Conservation (phyloP, 2,888 invertebrate species). For the Himalopsyche kuldschensis region DNA sequence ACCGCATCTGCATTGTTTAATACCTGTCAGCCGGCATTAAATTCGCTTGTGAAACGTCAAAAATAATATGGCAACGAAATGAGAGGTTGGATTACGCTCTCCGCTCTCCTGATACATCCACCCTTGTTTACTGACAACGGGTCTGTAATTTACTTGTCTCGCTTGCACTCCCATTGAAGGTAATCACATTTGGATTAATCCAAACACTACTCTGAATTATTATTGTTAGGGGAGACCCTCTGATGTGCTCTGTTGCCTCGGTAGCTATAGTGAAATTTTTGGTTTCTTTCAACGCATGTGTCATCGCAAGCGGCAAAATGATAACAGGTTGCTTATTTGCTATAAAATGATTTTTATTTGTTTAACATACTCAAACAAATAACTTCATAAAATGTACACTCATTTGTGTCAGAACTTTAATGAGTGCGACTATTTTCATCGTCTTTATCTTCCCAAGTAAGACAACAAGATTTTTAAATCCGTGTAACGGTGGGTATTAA, state of each 20-base stretch:
- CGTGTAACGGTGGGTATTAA: no score
- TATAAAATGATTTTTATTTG: no score
- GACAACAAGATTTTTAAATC: no score
- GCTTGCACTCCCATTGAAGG: slow-evolving; percentile 9
- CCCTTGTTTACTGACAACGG: slow-evolving; percentile 12
- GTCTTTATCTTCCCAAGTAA: no score
- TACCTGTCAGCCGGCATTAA: background rate
- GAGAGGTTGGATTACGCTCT: background rate
- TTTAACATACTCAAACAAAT: no score
- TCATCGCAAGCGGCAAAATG: background rate
- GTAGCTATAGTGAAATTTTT: background rate
- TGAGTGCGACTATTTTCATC: no score
- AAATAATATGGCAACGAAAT: background rate
- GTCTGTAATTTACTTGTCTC: slow-evolving; percentile 6
- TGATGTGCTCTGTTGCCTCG: slow-evolving; percentile 14
- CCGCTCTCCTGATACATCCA: background rate
- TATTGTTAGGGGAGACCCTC: slow-evolving; percentile 2
- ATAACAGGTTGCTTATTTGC: no score
- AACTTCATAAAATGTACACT: no score
- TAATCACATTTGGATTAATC: slow-evolving; percentile 40
- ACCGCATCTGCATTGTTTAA: background rate
- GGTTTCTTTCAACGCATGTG: background rate
- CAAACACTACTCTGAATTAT: slow-evolving; percentile 8
- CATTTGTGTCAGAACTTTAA: no score
- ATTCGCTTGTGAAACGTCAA: background rate